Evolutionary conservation across 2,113 vertebrate genomes (phyloP), one percentile per base, ranked within the genome.

Genomic region (Brachypteracias leptosomus): DNA sequence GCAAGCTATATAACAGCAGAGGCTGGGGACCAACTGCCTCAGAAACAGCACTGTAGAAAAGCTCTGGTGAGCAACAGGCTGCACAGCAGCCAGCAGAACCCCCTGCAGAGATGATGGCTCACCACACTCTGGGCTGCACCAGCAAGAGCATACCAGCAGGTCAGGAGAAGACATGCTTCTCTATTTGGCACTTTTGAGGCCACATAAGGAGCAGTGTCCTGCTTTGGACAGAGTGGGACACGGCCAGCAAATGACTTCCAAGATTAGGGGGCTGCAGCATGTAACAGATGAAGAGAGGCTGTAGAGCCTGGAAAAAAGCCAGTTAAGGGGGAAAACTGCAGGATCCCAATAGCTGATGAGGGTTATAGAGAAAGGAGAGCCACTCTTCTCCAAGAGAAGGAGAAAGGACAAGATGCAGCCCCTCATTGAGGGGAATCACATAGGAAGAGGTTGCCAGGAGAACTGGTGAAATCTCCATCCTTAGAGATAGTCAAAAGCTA

Each of bases 341-440:
- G 18, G 14, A 76, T n/a, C 19, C 10, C 29, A 76, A 0, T 0
- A 33, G 5, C 12, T 83, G 33, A 42, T 42, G 19, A 2, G 13
- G 1, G 6, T n/a, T 79, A 9, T 1, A 38, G 49, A 47, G 18
- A 90, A 85, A 28, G 26, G 11, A 76, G 25, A 57, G 58, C 3
- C 42, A 66, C 11, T 74, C 51, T 63, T 72, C 40, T 65, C 3
- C 6, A 18, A 61, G 11, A 44, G 29, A 72, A 5, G n/a, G n/a
- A 11, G 5, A 65, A 83, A 61, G 16, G n/a, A 70, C 16, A 68
- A 68, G 38, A 74, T 44, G 18, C 16, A 51, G 16, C 9, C 33
- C 25, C 16, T 35, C 25, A 35, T 1, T 18, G 21, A 35, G 29
- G 18, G 15, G 20, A 78, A 88, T 47, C 44, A 55, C 26, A 33